Percentiles rank a stretch among this genome's conserved stretches.
phyloP scores from a whole-genome alignment of 2,797 vertebrate genomes.

The Cheirogaleus major region DNA sequence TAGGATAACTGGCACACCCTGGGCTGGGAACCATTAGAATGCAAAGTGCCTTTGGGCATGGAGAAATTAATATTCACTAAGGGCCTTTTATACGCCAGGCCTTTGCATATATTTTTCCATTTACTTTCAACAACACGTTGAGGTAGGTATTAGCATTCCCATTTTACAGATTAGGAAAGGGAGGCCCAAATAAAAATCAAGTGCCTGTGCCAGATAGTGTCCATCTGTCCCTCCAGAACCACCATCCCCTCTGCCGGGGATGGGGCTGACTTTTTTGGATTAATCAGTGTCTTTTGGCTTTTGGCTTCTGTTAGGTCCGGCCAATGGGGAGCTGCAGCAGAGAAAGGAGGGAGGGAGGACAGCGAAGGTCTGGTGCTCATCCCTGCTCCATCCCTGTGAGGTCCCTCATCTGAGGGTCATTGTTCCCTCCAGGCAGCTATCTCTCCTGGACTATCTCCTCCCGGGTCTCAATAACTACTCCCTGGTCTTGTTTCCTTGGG shows the following conservation, averaged over 20 bases:
- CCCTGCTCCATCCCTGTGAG: not conserved
- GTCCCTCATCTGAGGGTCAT: not conserved
- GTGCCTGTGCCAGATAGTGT: too few relatives aligned
- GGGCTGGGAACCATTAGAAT: not conserved
- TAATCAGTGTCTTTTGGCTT: not conserved
- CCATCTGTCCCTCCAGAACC: not conserved
- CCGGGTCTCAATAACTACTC: fast-evolving
- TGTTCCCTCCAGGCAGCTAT: not conserved
- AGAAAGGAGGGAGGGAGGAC: not conserved
- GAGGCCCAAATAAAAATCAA: not conserved
- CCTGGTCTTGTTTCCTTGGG: not conserved
- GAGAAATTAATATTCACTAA: not conserved
- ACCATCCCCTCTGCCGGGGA: not conserved
- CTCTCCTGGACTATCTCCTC: not conserved
- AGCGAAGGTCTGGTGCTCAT: fast-evolving
- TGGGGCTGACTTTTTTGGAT: not conserved
- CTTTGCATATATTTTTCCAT: not conserved
- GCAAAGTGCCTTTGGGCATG: not conserved
- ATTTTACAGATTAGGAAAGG: not conserved
- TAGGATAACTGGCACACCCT: not conserved
- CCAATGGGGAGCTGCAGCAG: not conserved
- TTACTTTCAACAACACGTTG: not conserved
- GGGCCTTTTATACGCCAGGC: not conserved
- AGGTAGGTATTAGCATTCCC: not conserved
- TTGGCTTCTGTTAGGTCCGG: not conserved